phyloP scores from a whole-genome alignment of 2,888 invertebrate genomes.

The Acanthococcus lagerstroemiae region DNA sequence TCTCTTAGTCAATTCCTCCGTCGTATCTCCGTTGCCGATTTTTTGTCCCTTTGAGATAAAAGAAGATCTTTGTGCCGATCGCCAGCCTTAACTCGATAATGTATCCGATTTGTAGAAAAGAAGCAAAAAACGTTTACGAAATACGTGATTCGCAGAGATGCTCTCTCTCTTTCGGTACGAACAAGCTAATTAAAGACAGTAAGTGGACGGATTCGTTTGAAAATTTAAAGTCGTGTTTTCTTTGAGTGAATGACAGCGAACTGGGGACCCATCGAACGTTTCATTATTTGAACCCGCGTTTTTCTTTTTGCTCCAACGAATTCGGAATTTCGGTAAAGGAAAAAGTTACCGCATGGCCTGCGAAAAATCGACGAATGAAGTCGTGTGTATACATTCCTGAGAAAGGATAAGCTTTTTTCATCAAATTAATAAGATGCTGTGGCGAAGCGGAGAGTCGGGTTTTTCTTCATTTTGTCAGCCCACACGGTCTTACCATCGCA shows the following conservation, averaged over 20 bases:
- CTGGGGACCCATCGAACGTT: constrained; percentile 5
- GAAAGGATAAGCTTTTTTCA: constrained; percentile 6
- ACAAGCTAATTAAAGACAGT: constrained; percentile 18
- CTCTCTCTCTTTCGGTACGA: too few relatives aligned
- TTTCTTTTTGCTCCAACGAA: background rate
- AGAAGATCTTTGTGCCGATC: constrained; percentile 12
- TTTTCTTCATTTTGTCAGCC: background rate
- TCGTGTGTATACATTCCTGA: constrained; percentile 8
- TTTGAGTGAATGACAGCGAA: constrained; percentile 19
- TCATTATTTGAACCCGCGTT: constrained; percentile 13
- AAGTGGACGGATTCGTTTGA: constrained; percentile 18
- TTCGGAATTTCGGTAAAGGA: constrained; percentile 4
- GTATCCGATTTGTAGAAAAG: background rate
- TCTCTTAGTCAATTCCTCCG: background rate
- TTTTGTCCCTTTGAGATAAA: constrained; percentile 8
- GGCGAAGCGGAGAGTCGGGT: background rate
- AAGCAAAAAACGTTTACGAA: background rate
- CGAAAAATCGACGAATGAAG: constrained; percentile 5
- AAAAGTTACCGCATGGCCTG: background rate
- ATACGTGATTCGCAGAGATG: constrained; percentile 23
- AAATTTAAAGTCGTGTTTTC: too few relatives aligned
- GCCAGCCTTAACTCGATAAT: constrained; percentile 21
- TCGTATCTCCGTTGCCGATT: background rate
- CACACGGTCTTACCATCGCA: too few relatives aligned
- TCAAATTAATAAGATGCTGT: constrained; percentile 19